Conservation (phyloP, 1,140 invertebrate species). For the Bicyclus anynana region DNA sequence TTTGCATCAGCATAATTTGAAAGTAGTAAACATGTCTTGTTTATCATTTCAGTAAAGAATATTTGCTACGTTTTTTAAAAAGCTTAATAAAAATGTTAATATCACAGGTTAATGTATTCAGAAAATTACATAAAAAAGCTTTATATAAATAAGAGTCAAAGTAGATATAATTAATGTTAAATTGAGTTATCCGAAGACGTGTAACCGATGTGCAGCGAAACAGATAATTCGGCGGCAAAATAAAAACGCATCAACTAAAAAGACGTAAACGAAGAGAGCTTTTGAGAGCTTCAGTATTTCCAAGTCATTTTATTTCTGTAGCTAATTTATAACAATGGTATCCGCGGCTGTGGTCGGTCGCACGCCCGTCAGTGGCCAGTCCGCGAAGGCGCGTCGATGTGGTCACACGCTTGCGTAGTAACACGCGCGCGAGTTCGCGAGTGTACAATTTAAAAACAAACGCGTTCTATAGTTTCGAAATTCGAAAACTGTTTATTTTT, state of each 20-base stretch:
- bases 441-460: conserved; percentile 43
- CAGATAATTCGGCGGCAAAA: background rate
- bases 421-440: conserved; percentile 49
- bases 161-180: background rate
- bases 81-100: too few relatives aligned
- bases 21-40: too few relatives aligned
- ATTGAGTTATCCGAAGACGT: background rate
- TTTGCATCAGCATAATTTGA: too few relatives aligned
- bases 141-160: background rate
- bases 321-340: conserved; percentile 50
- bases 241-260: conserved; percentile 5
- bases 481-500: conserved; percentile 28
- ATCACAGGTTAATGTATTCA: too few relatives aligned
- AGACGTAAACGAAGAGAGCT: conserved; percentile 13
- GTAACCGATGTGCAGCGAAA: background rate
- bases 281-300: conserved; percentile 25
- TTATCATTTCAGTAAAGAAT: too few relatives aligned
- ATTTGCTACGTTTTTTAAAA: too few relatives aligned
- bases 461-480: conserved; percentile 31
- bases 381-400: conserved; percentile 58
- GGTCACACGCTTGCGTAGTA: conserved; percentile 51
- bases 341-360: conserved; percentile 33
- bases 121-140: background rate
- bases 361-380: conserved; percentile 37
- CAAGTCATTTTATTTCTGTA: conserved; percentile 57